Conservation (phyloP, 2,113 vertebrate species). For the Limnothrissa miodon region DNA sequence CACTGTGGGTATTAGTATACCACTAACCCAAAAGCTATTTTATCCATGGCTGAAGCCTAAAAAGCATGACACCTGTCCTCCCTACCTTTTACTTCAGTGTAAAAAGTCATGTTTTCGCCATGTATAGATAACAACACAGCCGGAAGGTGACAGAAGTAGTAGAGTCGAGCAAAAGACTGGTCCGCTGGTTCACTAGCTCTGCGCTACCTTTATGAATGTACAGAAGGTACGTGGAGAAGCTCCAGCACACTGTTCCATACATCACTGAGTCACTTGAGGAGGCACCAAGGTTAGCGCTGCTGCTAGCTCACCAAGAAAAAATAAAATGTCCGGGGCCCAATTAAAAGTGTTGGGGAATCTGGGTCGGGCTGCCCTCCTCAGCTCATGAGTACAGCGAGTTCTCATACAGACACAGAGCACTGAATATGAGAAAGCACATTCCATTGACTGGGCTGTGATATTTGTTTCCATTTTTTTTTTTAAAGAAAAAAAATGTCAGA, state of each 20-base stretch:
- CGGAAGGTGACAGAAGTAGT: neutral
- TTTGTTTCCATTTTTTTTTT: neutral
- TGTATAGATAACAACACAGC: neutral
- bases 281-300: conserved; percentile 2
- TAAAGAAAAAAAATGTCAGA: neutral
- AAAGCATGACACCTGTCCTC: neutral
- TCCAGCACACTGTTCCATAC: neutral
- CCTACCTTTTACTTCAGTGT: neutral
- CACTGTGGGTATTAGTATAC: no score
- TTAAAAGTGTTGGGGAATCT: conserved; percentile 23
- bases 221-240: neutral
- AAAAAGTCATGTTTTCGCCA: neutral
- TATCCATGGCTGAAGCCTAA: no score
- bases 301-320: neutral
- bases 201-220: neutral
- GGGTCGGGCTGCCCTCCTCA: conserved; percentile 13
- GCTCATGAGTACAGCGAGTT: conserved; percentile 14
- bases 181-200: neutral
- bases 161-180: neutral
- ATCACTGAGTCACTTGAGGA: conserved; percentile 15
- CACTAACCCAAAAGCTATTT: no score
- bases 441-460: neutral
- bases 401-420: neutral
- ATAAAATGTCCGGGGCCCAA: conserved; percentile 15
- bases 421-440: neutral